Base-by-base conservation (phyloP, 2,113 vertebrate species). In the Rutilus rutilus region DNA sequence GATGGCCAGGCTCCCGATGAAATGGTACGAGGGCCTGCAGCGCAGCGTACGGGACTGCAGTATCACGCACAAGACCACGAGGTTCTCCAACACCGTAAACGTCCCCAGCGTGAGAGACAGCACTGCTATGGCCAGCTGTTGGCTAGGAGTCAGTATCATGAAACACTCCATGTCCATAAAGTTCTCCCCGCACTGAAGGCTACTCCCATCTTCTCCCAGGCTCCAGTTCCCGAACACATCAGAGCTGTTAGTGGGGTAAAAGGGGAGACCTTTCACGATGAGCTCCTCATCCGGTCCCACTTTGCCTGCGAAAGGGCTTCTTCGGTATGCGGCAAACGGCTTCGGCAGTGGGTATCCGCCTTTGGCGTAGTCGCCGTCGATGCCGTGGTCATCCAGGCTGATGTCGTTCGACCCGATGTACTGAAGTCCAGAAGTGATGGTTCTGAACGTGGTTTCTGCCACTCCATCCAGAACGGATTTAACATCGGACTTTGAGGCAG, bases 161-260 rank as follows among this genome's bases (percentile, higher is more conserved):
- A 99, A 99, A 88, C 98, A 99, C 90, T 99, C 98, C 98, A 99
- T 99, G 95, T 99, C 98, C 98, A 99, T 98, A 86, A 99, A 99
- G 95, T 99, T 99, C 94, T 99, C 97, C 27, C 98, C 97, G 19
- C 98, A 99, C 80, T 99, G 97, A 88, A 99, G 95, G 64, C 90
- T 97, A 52, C 95, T 95, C 1, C 96, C 96, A 76, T 96, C 97
- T 57, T 98, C 97, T 89, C 94, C 96, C 0, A 96, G 95, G 85
- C 96, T 98, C 92, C 96, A 95, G 94, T 97, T 97, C 89, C 95
- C 94, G 89, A 97, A 96, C 88, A 97, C 94, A 85, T 99, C 98
- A 9, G 97, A 97, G 86, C 96, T 93, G 88, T 99, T 99, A 86
- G 95, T 95, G 82, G 96, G 95, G 89, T 95, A 97, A 86, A 96